phyloP scores from a whole-genome alignment of 2,113 vertebrate genomes.

The Melospiza melodia region DNA sequence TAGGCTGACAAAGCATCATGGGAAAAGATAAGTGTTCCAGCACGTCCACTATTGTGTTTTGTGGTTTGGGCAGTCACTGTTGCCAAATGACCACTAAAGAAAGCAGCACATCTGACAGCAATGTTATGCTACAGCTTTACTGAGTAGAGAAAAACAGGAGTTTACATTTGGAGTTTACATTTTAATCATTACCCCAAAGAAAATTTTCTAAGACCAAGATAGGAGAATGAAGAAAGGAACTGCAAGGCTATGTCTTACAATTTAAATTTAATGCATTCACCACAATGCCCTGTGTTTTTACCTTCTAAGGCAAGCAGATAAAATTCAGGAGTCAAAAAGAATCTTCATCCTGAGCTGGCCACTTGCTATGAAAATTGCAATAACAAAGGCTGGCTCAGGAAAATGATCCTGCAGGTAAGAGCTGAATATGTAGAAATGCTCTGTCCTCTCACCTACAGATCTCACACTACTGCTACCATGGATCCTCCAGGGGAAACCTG shows the following conservation, averaged over 20 bases:
- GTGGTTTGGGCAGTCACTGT: background rate
- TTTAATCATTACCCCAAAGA: background rate
- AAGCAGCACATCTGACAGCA: background rate
- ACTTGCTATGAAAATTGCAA: background rate
- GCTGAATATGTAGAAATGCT: background rate
- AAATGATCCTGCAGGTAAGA: background rate
- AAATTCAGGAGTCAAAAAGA: background rate
- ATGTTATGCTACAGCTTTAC: background rate
- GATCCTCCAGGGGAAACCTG: background rate
- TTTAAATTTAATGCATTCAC: background rate
- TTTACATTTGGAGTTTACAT: background rate
- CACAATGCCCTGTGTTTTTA: background rate
- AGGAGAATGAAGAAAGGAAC: background rate
- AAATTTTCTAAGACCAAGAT: background rate
- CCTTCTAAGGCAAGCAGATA: background rate
- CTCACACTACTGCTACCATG: background rate
- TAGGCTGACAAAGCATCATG: background rate
- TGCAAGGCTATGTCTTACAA: background rate
- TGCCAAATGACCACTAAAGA: conserved; percentile 31
- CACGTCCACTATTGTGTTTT: conserved; percentile 22
- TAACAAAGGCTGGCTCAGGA: background rate
- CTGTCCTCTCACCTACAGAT: background rate
- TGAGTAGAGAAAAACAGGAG: background rate
- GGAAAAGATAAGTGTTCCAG: background rate
- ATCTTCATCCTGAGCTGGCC: background rate